Evolutionary conservation across 2,113 vertebrate genomes (phyloP).

Genomic region (Tupaia tana): DNA sequence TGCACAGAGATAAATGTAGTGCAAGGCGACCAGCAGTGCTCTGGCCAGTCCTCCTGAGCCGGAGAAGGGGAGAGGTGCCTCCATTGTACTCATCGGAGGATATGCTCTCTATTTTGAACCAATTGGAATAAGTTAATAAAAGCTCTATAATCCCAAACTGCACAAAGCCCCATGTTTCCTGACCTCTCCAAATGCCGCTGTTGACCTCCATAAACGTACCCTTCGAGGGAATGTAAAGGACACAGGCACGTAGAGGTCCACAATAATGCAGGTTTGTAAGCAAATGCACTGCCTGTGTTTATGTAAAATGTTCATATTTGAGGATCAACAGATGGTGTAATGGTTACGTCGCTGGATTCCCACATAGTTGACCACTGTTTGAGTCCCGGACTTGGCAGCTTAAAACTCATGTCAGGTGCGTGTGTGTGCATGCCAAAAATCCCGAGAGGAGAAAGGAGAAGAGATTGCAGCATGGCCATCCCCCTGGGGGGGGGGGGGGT

Average conservation of each 20-base stretch:
- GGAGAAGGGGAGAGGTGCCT: neutral
- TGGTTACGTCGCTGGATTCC: too few relatives aligned
- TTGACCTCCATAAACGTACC: neutral
- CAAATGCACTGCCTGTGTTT: neutral
- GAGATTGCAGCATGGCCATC: too few relatives aligned
- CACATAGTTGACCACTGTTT: too few relatives aligned
- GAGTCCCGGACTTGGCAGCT: too few relatives aligned
- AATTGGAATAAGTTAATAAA: neutral
- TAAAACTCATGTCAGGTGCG: too few relatives aligned
- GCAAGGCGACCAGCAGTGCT: fast-evolving
- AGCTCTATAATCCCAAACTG: neutral
- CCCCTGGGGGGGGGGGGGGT: too few relatives aligned
- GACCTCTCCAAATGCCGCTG: neutral
- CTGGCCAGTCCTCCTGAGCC: fast-evolving
- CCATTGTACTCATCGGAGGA: too few relatives aligned
- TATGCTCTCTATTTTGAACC: neutral
- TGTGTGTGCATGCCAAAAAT: too few relatives aligned
- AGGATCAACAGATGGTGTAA: too few relatives aligned
- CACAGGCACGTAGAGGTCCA: fast-evolving
- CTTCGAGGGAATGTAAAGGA: fast-evolving
- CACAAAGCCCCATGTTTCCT: fast-evolving
- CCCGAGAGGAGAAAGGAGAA: too few relatives aligned
- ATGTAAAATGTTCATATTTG: neutral
- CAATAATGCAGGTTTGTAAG: neutral
- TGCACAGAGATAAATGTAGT: neutral